A percentile compares a stretch with the other conserved stretches of the same genome.
Conservation (phyloP, 2,113 vertebrate genomes). For the Hippocampus comes region DNA sequence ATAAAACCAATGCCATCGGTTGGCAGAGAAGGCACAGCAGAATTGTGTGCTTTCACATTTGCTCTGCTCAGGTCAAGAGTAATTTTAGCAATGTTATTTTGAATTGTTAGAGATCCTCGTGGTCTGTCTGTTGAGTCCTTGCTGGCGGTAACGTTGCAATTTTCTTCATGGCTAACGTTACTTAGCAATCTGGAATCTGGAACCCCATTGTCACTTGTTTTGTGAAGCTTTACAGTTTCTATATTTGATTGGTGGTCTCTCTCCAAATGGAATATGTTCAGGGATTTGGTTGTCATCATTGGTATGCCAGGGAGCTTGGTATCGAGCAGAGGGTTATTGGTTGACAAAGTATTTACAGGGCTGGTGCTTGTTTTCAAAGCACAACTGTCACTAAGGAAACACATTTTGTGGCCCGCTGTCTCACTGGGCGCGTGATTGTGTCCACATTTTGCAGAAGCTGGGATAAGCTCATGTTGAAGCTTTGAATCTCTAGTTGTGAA, state of each 20-base stretch:
- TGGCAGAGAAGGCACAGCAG: background rate
- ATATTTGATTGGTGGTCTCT: constrained; percentile 5
- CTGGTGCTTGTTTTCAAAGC: constrained; percentile 10
- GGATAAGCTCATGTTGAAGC: constrained; percentile 33
- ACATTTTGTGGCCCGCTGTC: constrained; percentile 14
- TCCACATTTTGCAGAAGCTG: constrained; percentile 25
- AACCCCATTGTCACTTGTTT: background rate
- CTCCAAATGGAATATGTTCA: constrained; percentile 6
- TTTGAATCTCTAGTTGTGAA: background rate
- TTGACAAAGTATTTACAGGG: background rate
- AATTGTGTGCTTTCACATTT: constrained; percentile 3
- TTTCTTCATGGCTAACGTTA: constrained; percentile 7
- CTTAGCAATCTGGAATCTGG: constrained; percentile 6
- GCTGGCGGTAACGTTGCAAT: constrained; percentile 11
- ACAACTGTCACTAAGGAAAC: background rate
- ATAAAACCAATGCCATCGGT: background rate
- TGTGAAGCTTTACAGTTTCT: constrained; percentile 1
- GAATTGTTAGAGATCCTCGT: background rate
- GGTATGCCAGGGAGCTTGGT: background rate
- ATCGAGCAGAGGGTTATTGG: constrained; percentile 7
- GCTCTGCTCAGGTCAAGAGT: background rate
- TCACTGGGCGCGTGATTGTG: constrained; percentile 10
- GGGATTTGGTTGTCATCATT: constrained; percentile 7
- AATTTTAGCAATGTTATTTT: constrained; percentile 10
- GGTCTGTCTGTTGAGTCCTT: background rate